Evolutionary conservation across 2,113 vertebrate species (phyloP).

Genomic region (Strigops habroptila): DNA sequence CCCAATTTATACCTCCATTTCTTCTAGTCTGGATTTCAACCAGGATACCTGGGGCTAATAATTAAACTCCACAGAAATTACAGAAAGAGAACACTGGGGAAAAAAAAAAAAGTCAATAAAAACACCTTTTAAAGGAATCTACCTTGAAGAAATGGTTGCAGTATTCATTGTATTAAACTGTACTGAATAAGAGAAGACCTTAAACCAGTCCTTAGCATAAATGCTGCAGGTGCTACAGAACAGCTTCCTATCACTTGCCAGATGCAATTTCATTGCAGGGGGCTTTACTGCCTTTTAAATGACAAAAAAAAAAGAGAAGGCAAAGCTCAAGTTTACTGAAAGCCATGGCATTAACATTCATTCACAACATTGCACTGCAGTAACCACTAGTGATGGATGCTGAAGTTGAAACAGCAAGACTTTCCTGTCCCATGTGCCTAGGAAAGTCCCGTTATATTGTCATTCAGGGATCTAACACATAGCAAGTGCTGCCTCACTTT

Average conservation of each 20-base stretch:
- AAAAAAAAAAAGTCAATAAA: slow-evolving; percentile 15
- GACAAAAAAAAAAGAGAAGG: neutral
- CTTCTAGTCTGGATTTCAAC: slow-evolving; percentile 15
- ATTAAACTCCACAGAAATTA: slow-evolving; percentile 51
- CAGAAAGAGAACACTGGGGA: neutral
- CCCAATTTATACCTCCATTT: slow-evolving; percentile 46
- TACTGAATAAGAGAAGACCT: neutral
- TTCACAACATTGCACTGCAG: neutral
- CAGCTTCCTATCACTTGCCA: neutral
- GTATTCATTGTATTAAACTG: slow-evolving; percentile 9
- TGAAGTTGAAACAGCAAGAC: neutral
- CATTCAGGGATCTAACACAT: neutral
- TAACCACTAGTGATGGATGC: neutral
- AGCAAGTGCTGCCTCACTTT: neutral
- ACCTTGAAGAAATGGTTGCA: neutral
- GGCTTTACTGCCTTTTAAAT: slow-evolving; percentile 18
- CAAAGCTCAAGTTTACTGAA: slow-evolving; percentile 40
- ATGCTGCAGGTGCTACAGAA: neutral
- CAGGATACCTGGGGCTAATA: slow-evolving; percentile 40
- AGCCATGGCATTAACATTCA: slow-evolving; percentile 16
- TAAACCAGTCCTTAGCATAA: slow-evolving; percentile 5
- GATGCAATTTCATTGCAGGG: neutral
- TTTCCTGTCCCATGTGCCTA: neutral
- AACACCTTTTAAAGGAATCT: slow-evolving; percentile 19
- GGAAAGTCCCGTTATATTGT: neutral